Base-by-base conservation (phyloP, 30 jellyfish, hydroid and myxozoan genomes). In the Clytia hemisphaerica region DNA sequence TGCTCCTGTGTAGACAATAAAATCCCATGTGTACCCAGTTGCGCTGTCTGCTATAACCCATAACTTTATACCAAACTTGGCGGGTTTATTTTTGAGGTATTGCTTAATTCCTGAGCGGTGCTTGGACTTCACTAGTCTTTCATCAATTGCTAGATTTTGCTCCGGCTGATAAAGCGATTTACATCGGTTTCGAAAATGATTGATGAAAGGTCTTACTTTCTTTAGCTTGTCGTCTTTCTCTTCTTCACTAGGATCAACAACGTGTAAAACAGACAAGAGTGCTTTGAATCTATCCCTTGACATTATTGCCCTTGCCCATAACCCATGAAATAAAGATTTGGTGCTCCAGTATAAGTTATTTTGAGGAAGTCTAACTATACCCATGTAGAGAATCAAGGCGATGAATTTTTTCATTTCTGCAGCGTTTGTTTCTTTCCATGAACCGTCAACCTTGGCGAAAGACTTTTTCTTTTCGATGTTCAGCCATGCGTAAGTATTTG, bases 71-170 rank as follows among this genome's bases (percentile, higher is more conserved):
- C 83, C 90, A 30, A 62, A 66, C 42, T 76, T 76, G 19, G 75
- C 78, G 14, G 80, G 78, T 44, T 76, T 61, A 31, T 64, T 49
- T 37, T 5, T 49, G 35, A 62, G 65, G 62, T 64, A 76, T 49
- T 76, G 85, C 44, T 42, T 33, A 38, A 76, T 25, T 19, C 38
- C 72, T 1, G 47, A 63, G 21, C 90, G 64, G 30, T 62, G 76
- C 59, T 76, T 76, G 9, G 85, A 76, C 60, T 66, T 66, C 15
- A 76, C 75, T 65, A 63, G 33, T 6, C 90, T 21, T 49, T 63
- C 90, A 66, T 76, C 87, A 33, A 76, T 54, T 6, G 90, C 65
- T 2, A 76, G 74, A 24, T 47, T 30, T 34, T 33, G 2, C 50
- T 45, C 55, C 46, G 69, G 84, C 37, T 61, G 61, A 35, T 30